phyloP scores from a whole-genome alignment of 2,888 invertebrate species.

The Brachypalpus laphriformis region DNA sequence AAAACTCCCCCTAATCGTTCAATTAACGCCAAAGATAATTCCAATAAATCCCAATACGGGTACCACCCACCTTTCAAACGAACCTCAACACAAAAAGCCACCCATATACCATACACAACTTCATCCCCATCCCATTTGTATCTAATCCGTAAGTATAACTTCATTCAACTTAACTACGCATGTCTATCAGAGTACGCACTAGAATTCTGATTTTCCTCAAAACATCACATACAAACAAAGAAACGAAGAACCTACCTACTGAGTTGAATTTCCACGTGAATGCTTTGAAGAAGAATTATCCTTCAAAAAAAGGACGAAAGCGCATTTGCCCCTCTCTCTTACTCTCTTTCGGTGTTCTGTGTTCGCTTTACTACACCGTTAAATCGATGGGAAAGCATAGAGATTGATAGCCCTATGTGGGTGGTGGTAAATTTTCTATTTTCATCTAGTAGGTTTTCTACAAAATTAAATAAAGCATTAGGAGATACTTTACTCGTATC shows the following conservation, averaged over 20 bases:
- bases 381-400: constrained; percentile 62
- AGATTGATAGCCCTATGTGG: constrained; percentile 58
- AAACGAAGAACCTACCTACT: constrained; percentile 16
- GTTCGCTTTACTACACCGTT: constrained; percentile 38
- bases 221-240: constrained; percentile 18
- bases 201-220: constrained; percentile 32
- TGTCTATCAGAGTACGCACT: not conserved
- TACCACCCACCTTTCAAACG: not conserved
- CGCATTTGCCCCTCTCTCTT: not conserved
- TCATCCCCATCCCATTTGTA: not conserved
- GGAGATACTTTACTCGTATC: constrained; percentile 18
- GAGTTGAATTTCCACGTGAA: constrained; percentile 65
- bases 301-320: not conserved
- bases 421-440: constrained; percentile 44
- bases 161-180: constrained; percentile 1
- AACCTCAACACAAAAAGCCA: constrained; percentile 2
- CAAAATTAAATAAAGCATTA: constrained; percentile 48
- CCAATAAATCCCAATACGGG: not conserved
- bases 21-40: constrained; percentile 24
- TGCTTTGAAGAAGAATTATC: constrained; percentile 48
- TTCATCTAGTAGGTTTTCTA: constrained; percentile 10
- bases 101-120: not conserved
- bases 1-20: not conserved
- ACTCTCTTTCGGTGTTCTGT: constrained; percentile 14
- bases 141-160: constrained; percentile 31